phyloP scores from a whole-genome alignment of 2,888 invertebrate genomes.

The Brachyptera putata region DNA sequence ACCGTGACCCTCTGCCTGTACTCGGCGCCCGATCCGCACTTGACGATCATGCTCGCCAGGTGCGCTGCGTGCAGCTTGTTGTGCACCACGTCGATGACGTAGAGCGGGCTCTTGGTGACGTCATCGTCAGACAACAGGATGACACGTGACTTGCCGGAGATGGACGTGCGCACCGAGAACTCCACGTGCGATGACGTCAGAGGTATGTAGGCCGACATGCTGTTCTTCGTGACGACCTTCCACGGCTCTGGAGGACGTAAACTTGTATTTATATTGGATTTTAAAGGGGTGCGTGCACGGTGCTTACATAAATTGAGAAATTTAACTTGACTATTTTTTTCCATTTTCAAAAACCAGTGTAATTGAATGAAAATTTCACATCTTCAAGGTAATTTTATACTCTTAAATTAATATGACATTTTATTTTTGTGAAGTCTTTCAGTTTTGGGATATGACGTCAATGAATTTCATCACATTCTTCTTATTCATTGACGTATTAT shows the following conservation, averaged over 20 bases:
- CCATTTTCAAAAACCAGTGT: no score
- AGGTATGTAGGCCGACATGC: constrained; percentile 30
- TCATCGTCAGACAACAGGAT: constrained; percentile 30
- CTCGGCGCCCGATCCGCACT: constrained; percentile 32
- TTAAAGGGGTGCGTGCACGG: no score
- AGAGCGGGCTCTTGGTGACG: constrained; percentile 29
- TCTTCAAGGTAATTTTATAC: no score
- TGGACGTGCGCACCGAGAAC: constrained; percentile 32
- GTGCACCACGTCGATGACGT: constrained; percentile 33
- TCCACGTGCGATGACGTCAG: constrained; percentile 32
- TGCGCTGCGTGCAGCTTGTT: constrained; percentile 27
- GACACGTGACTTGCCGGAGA: constrained; percentile 27
- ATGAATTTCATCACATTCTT: no score
- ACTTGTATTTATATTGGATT: no score
- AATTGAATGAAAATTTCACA: no score
- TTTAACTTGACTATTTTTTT: no score
- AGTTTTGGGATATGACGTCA: no score
- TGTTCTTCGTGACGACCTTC: constrained; percentile 23
- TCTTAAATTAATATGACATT: no score
- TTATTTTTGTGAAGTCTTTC: no score
- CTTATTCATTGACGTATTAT: no score
- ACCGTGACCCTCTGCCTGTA: constrained; percentile 30
- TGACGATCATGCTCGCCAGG: constrained; percentile 31
- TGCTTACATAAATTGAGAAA: no score
- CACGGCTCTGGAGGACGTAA: constrained; percentile 31